These are phyloP conservation scores for Corydoras maculifer DNA, from an alignment of 2,113 vertebrate genomes.

Conservation along the genomic window DNA sequence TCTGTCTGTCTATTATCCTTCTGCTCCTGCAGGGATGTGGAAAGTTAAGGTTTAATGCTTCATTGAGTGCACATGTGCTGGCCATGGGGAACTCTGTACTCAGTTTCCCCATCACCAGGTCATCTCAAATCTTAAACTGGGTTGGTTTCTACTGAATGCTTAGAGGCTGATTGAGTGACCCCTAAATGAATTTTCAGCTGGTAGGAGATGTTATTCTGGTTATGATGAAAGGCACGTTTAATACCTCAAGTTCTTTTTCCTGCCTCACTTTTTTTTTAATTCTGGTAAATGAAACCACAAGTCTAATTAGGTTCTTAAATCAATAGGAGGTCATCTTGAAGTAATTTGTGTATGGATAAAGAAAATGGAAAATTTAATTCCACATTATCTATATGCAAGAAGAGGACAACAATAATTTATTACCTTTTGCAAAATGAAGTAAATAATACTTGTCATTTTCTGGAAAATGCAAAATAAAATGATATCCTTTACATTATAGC, in stretches of 20 bases:
- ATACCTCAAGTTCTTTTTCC: slow-evolving; percentile 27
- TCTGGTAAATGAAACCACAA: slow-evolving; percentile 48
- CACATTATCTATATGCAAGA: slow-evolving; percentile 20
- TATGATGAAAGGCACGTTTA: slow-evolving; percentile 42
- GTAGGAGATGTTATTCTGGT: slow-evolving; percentile 43
- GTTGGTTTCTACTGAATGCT: slow-evolving; percentile 32
- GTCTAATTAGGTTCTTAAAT: slow-evolving; percentile 44
- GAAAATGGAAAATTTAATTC: slow-evolving; percentile 20
- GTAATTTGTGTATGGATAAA: slow-evolving; percentile 45
- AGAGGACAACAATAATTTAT: slow-evolving; percentile 28
- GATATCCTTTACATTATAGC: too few relatives aligned
- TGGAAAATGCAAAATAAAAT: too few relatives aligned
- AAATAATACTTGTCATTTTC: too few relatives aligned
- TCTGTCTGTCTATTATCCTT: slow-evolving; percentile 31
- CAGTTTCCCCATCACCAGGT: slow-evolving; percentile 34
- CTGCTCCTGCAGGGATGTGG: slow-evolving; percentile 42
- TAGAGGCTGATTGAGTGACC: slow-evolving; percentile 36
- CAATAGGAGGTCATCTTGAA: slow-evolving; percentile 49
- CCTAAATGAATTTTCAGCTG: slow-evolving; percentile 42
- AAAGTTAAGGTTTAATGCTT: slow-evolving; percentile 49
- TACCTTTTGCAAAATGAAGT: too few relatives aligned
- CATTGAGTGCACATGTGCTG: slow-evolving; percentile 50
- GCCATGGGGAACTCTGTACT: slow-evolving; percentile 24
- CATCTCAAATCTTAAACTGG: slow-evolving; percentile 36
- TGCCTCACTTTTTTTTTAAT: slow-evolving; percentile 26